phyloP scores from a whole-genome alignment of 2,888 invertebrate genomes.

The Nymphalis urticae region DNA sequence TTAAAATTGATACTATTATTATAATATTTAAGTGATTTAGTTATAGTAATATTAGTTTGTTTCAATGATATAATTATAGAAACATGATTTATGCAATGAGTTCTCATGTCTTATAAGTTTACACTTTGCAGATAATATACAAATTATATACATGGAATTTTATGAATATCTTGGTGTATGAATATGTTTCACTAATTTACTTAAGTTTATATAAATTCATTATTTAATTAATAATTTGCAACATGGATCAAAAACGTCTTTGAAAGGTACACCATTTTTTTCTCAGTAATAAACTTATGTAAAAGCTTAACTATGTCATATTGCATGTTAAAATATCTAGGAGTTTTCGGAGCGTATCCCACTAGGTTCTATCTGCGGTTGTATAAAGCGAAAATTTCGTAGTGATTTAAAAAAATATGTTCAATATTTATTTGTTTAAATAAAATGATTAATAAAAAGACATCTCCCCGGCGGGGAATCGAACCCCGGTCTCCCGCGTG shows the following conservation, averaged over 20 bases:
- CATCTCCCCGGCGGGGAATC: slow-evolving; percentile 76
- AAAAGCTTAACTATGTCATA: slow-evolving; percentile 23
- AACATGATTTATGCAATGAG: no score
- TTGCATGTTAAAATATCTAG: slow-evolving; percentile 19
- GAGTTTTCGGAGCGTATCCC: slow-evolving; percentile 22
- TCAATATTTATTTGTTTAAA: neutral
- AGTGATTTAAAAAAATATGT: no score
- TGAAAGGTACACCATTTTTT: no score
- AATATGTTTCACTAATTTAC: no score
- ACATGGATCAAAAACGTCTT: no score
- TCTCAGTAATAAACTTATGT: slow-evolving; percentile 5
- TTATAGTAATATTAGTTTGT: neutral
- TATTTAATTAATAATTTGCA: no score
- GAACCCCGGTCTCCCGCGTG: slow-evolving; percentile 83
- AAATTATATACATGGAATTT: no score
- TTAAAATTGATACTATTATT: neutral
- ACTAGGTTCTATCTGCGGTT: slow-evolving; percentile 16
- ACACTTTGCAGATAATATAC: no score
- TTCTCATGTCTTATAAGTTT: no score
- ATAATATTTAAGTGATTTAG: neutral
- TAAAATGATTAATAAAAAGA: neutral
- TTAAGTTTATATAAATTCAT: no score
- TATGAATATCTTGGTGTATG: no score
- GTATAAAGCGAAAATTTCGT: neutral
- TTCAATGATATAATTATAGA: no score